These are phyloP conservation scores for Amphipyra tragopoginis DNA, from an alignment of 2,888 invertebrate species.

Conservation along the genomic window DNA sequence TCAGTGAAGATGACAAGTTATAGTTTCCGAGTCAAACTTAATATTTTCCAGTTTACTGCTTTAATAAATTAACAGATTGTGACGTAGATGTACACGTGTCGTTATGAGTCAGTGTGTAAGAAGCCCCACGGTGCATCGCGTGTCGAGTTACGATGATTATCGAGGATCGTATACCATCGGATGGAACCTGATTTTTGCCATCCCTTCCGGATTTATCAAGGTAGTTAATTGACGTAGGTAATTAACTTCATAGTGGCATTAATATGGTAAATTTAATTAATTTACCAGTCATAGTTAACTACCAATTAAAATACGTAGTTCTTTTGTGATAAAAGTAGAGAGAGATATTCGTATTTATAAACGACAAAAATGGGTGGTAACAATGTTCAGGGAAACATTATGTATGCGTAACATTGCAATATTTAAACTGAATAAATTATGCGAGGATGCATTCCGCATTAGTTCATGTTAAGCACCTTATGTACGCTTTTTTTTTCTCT, in stretches of 20 bases:
- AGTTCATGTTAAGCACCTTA: no score
- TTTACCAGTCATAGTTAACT: no score
- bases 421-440: no score
- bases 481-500: no score
- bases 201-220: slow-evolving; percentile 32
- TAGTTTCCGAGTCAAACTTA: slow-evolving; percentile 5
- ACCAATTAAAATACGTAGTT: no score
- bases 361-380: no score
- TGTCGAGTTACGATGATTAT: slow-evolving; percentile 60
- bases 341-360: no score
- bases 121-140: slow-evolving; percentile 58
- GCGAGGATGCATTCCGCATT: no score
- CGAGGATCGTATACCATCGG: slow-evolving; percentile 37
- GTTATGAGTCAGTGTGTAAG: slow-evolving; percentile 55
- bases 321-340: no score
- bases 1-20: slow-evolving; percentile 3
- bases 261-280: no score
- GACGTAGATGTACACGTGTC: slow-evolving; percentile 43
- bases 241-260: slow-evolving; percentile 5
- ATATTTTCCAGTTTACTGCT: slow-evolving; percentile 21
- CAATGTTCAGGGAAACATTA: no score
- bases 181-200: slow-evolving; percentile 43
- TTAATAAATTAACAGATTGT: slow-evolving; percentile 18
- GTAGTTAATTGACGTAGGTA: slow-evolving; percentile 18
- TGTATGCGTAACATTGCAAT: no score